Evolutionary conservation across 2,113 vertebrate genomes (phyloP), one percentile per base, ranked within the genome.

Genomic region (Ariopsis seemanni): DNA sequence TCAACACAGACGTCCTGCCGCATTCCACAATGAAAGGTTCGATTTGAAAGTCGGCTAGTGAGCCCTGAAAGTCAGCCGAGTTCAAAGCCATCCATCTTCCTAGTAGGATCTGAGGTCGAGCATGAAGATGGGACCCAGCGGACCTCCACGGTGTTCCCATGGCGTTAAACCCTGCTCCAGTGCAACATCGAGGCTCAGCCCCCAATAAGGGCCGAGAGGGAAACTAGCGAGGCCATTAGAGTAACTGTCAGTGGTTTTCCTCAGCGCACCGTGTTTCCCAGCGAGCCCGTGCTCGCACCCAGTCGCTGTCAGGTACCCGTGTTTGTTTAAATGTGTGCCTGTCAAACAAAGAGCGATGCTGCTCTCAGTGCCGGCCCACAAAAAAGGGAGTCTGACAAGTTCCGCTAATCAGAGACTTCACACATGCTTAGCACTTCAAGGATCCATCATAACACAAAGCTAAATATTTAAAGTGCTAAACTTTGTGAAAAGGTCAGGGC

Each of bases 401-500:
- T 18, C 11, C 87, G 89, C 93, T 96, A 95, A 95, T 96, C 95
- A 95, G 94, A 94, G 93, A 91, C 93, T 94, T 95, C 90, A 60
- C 93, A 93, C 93, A 93, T 94, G 93, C 94, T 92, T 91, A 69
- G 94, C 92, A 92, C 94, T 94, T 93, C 92, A 92, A 94, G 93
- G 94, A 95, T 95, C 93, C 94, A 95, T 95, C 95, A 94, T 94
- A 95, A 95, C 91, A 91, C 93, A 93, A 94, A 95, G 93, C 93
- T 95, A 96, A 96, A 95, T 96, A 95, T 96, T 96, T 95, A 95
- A 95, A 95, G 95, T 94, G 94, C 93, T 94, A 94, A 95, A 95
- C 95, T 95, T 95, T 94, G 57, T 91, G 92, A 83, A 95, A 95
- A 95, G 95, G 95, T 95, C 95, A 93, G 89, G 93, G 90, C 93